Conservation (phyloP, 2,113 vertebrate species). For the Microcebus murinus region DNA sequence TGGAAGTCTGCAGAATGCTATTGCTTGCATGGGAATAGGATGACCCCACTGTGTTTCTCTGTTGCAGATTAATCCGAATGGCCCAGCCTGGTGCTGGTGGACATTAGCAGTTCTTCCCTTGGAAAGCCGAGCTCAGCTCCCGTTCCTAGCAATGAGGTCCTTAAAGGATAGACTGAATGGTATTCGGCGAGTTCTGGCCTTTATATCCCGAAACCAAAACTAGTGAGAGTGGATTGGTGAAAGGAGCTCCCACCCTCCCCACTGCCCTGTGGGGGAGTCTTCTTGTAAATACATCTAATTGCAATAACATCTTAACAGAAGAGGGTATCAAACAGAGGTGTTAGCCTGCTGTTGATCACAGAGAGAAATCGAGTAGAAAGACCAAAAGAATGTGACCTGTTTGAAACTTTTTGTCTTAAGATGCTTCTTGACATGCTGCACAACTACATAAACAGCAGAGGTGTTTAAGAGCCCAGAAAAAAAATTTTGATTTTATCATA, state of each 20-base stretch:
- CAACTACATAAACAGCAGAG: constrained; percentile 79
- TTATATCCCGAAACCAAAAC: constrained; percentile 84
- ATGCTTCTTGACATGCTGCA: constrained; percentile 81
- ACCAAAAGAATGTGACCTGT: constrained; percentile 80
- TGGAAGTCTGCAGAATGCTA: neutral
- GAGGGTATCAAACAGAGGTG: constrained; percentile 68
- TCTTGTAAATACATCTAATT: constrained; percentile 81
- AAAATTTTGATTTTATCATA: constrained; percentile 80
- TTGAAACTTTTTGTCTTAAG: constrained; percentile 76
- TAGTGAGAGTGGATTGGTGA: constrained; percentile 66
- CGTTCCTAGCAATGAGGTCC: constrained; percentile 89
- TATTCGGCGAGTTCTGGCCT: constrained; percentile 86
- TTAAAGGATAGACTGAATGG: constrained; percentile 86
- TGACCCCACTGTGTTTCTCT: neutral
- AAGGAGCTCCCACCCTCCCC: constrained; percentile 62
- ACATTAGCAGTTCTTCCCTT: constrained; percentile 88
- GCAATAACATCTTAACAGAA: constrained; percentile 85
- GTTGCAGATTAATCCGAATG: constrained; percentile 85
- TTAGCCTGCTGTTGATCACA: constrained; percentile 61
- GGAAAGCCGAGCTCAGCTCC: constrained; percentile 89
- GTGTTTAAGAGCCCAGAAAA: constrained; percentile 75
- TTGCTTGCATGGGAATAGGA: neutral
- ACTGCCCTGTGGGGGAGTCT: constrained; percentile 46
- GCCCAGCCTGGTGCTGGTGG: constrained; percentile 92
- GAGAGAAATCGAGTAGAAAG: constrained; percentile 69